A percentile compares a stretch with the other conserved stretches of the same genome.
Conservation (phyloP, 2,113 vertebrate genomes). For the Sinocyclocheilus maitianheensis region DNA sequence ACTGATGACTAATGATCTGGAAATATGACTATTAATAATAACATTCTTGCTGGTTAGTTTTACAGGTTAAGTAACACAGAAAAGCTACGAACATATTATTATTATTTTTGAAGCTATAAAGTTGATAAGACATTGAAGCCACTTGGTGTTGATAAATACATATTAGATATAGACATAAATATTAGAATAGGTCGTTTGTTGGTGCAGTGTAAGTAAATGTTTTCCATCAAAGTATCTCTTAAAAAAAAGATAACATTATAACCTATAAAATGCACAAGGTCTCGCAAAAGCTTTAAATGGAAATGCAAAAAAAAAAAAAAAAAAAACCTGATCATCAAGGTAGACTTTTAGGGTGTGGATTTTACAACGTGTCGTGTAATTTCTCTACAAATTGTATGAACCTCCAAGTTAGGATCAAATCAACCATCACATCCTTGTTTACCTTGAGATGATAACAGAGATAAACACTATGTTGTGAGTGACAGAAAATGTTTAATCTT, state of each 20-base stretch:
- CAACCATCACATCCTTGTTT: constrained; percentile 29
- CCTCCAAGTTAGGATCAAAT: background rate
- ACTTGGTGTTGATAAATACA: background rate
- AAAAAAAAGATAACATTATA: background rate
- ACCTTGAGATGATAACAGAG: constrained; percentile 6
- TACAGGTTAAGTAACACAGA: background rate
- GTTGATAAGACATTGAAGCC: background rate
- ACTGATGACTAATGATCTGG: background rate
- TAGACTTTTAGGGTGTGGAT: background rate
- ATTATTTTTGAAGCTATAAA: background rate
- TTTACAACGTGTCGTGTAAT: background rate
- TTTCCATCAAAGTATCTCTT: background rate
- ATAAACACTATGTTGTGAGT: background rate
- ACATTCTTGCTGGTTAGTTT: background rate
- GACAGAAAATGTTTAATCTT: background rate
- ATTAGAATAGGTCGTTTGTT: background rate
- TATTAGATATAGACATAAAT: background rate
- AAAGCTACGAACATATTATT: background rate
- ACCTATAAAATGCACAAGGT: background rate
- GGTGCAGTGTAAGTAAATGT: background rate
- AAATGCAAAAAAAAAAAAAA: background rate
- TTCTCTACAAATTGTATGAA: background rate
- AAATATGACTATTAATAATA: background rate
- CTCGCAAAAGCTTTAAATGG: background rate
- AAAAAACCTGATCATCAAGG: background rate